Evolutionary conservation across 2,888 invertebrate species (phyloP), one percentile per base, ranked within the genome.

Genomic region (Quadriops clusia): DNA sequence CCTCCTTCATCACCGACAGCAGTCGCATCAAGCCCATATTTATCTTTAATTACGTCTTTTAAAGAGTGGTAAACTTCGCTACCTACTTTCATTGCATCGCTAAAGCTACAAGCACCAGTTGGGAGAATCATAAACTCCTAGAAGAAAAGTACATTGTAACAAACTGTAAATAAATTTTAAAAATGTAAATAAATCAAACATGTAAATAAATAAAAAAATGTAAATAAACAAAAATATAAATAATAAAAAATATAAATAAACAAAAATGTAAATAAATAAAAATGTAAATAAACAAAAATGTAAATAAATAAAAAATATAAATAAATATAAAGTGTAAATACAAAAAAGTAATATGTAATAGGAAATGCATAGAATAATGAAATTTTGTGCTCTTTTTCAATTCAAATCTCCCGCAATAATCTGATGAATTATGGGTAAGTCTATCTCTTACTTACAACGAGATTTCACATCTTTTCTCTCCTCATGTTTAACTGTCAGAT

Each of bases 1-100:
- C 95, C 95, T 64, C 95, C 95, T 62, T 95, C 95, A 64, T 95
- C 95, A 46, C 95, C 95, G 7, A 97, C 95, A 44, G 93, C 84
- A 6, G 91, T 91, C 17, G 90, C 89, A 64, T 94, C 93, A 51
- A 93, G 74, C 36, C 95, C 95, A 49, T 81, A 83, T 64, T 89
- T 87, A 51, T 78, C 76, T 66, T 95, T 89, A 62, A 97, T 94
- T 41, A 93, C 90, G 61, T 91, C 93, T 62, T 90, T 74, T 56
- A 94, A 74, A 55, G 93, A 89, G 54, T 95, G 95, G 60, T 94
- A 95, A 4, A 86, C 79, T 64, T 95, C 95, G 18, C 84, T 74
- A 22, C 95, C 95, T 79, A 95, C 95, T 54, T 82, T 84, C 93
- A 97, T 94, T 14, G 95, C 95, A 58, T 95, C 93, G 24, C 79